phyloP scores from a whole-genome alignment of 2,113 vertebrate genomes.

The Rousettus leschenaultii region DNA sequence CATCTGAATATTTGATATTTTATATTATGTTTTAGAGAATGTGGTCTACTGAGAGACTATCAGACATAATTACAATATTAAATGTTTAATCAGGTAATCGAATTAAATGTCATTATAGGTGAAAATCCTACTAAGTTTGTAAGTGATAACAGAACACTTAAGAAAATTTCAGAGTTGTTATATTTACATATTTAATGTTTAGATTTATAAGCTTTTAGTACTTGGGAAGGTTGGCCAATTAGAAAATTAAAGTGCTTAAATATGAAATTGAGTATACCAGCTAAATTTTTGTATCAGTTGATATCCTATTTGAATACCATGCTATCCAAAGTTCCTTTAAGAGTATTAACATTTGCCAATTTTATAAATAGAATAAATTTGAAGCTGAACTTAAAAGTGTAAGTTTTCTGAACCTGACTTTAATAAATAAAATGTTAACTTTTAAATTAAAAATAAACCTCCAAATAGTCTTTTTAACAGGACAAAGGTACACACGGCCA shows the following conservation, averaged over 20 bases:
- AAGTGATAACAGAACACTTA: not conserved
- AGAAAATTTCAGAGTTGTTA: slow-evolving; percentile 11
- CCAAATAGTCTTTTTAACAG: not conserved
- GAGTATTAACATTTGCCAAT: not conserved
- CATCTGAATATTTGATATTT: not conserved
- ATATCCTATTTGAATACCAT: not conserved
- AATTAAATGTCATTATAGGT: slow-evolving; percentile 18
- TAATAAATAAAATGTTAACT: not conserved
- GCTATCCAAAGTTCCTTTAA: not conserved
- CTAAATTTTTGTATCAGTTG: not conserved
- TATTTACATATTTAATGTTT: not conserved
- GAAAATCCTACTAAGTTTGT: not conserved
- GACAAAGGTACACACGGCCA: not conserved
- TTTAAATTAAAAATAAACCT: not conserved
- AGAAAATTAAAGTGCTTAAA: not conserved
- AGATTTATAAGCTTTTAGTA: not conserved
- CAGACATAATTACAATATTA: not conserved
- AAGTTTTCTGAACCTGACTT: not conserved
- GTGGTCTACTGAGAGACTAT: not conserved
- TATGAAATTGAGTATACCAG: not conserved
- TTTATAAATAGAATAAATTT: not conserved
- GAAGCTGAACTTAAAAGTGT: not conserved
- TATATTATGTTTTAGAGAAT: not conserved
- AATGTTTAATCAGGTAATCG: not conserved
- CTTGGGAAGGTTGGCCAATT: not conserved